phyloP scores from a whole-genome alignment of 2,113 vertebrate species.

The Dipodomys stephensi region DNA sequence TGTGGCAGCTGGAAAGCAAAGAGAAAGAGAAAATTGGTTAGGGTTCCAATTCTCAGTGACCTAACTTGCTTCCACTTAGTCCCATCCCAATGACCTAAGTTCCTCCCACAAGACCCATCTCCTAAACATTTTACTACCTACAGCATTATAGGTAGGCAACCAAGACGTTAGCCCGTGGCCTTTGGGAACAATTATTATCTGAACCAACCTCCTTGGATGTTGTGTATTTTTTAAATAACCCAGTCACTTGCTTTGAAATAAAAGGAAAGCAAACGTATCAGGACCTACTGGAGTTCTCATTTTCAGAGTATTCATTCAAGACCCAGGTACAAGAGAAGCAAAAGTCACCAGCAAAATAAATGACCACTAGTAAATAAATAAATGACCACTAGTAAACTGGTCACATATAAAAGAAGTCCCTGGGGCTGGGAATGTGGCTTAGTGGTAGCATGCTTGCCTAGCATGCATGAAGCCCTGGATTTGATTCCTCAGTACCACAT shows the following conservation, averaged over 20 bases:
- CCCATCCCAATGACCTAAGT: too few relatives aligned
- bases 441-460: too few relatives aligned
- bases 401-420: neutral
- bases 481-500: too few relatives aligned
- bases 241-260: too few relatives aligned
- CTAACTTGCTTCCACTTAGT: neutral
- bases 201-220: too few relatives aligned
- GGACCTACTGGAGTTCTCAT: neutral
- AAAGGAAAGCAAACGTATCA: too few relatives aligned
- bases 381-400: neutral
- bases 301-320: slow-evolving; percentile 14
- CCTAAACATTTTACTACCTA: neutral
- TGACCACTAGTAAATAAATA: neutral
- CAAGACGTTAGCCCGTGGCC: neutral
- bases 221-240: too few relatives aligned
- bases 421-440: too few relatives aligned
- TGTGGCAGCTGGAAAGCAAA: neutral
- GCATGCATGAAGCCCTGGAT: too few relatives aligned
- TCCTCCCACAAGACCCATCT: too few relatives aligned
- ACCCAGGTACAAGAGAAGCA: neutral
- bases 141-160: neutral
- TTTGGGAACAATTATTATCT: too few relatives aligned
- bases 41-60: neutral
- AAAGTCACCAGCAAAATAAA: slow-evolving; percentile 20
- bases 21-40: neutral